Evolutionary conservation across 2,888 invertebrate species (phyloP), one percentile per base, ranked within the genome.

Genomic region (Julus scanicus): DNA sequence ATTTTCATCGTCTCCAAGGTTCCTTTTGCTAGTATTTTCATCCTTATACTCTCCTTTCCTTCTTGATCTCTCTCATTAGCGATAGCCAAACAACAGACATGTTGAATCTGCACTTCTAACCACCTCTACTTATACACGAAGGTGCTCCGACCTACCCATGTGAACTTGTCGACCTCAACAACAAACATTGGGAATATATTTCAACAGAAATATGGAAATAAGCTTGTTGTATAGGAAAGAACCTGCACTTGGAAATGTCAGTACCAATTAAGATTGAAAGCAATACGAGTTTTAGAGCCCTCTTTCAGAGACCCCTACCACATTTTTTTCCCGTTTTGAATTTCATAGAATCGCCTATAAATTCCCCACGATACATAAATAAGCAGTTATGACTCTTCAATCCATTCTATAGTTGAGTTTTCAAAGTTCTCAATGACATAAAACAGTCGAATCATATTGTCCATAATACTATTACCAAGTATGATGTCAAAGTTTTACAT

Each of bases 61-160:
- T 1, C 80, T 71, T 71, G 71, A 71, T 71, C 80, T 80, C 80
- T 80, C 37, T 80, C 80, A 37, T 80, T 80, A 80, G 37, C 80
- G 80, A 80, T 80, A 37, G 80, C 80, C 80, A 37, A 80, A 80
- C 80, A 80, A 80, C 80, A 80, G 80, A 80, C 80, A 80, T 39
- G 80, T 80, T 80, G 80, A 80, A 80, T 80, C 37, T 39, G 80
- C 80, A 80, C 80, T 80, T 80, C 29, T 80, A 37, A 13, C 13
- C 63, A 63, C 2, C 80, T 80, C 29, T 80, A 37, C 80, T 29
- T 80, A 80, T 80, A 37, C 80, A 39, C 37, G 29, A 80, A 80
- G 80, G 11, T 80, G 80, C 15, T 9, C 80, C 15, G 15, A 80
- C 13, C 80, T 39, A 37, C 29, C 37, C 80, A 15, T 37, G 9